Evolutionary conservation across 1,140 invertebrate species (phyloP), one percentile per base, ranked within the genome.

Genomic region (Drosophila obscura): DNA sequence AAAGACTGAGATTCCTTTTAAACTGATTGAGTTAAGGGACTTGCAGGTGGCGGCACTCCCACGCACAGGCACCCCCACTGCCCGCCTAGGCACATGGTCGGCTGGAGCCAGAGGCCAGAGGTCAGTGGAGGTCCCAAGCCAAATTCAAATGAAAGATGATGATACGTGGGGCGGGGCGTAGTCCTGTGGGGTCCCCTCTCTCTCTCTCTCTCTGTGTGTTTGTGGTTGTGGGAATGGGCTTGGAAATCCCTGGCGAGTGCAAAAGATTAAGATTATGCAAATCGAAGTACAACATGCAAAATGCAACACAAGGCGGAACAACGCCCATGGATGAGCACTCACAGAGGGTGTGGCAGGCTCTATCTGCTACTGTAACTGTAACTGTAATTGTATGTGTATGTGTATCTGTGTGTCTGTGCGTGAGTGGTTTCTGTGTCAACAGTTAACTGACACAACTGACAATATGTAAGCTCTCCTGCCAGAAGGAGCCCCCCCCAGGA

Each of bases 231-330:
- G 50, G 53, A 52, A 48, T 78, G 63, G 73, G 41, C 28, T 46
- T 50, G 46, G 45, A 61, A 75, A 60, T 83, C 73, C 76, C 63
- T 44, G 75, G 81, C 67, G 67, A 84, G 80, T 84, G 80, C 76
- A 84, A 65, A 84, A 77, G 75, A 74, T 84, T 84, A 77, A 79
- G 80, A 84, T 84, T 84, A 84, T 84, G 80, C 80, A 84, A 84
- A 84, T 84, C 76, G 60, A 77, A 73, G 72, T 77, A 84, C 72
- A 79, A 81, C 73, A 83, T 78, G 80, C 80, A 83, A 79, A 83
- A 83, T 83, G 80, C 80, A 83, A 79, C 80, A 83, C 72, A 83
- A 68, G 71, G 65, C 72, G 77, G 35, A 60, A 7, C 60, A 26
- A 55, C 8, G 8, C 8, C 31, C 31, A 39, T 11, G 35, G 35